These are phyloP conservation scores for Calycopis cecrops DNA, from an alignment of 1,140 invertebrate genomes.

Conservation along the genomic window DNA sequence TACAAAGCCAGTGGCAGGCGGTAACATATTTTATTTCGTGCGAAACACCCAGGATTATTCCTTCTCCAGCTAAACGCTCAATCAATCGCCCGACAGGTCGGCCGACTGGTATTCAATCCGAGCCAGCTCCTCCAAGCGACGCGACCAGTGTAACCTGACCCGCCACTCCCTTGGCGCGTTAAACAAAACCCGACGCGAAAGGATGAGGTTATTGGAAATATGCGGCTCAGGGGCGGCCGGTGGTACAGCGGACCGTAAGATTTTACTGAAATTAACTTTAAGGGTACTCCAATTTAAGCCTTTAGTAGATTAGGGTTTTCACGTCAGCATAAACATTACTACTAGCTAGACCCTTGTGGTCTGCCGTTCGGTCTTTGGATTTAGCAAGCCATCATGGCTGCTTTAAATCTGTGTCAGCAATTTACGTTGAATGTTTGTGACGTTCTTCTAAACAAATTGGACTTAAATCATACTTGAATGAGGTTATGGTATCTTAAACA, in stretches of 20 bases:
- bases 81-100: slow-evolving; percentile 33
- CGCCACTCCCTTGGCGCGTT: slow-evolving; percentile 24
- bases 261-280: slow-evolving; percentile 68
- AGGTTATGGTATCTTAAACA: too few relatives aligned
- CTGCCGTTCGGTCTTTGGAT: too few relatives aligned
- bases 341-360: slow-evolving; percentile 17
- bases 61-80: slow-evolving; percentile 36
- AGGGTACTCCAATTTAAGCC: slow-evolving; percentile 58
- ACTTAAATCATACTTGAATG: too few relatives aligned
- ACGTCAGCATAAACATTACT: slow-evolving; percentile 41
- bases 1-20: slow-evolving; percentile 33
- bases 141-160: slow-evolving; percentile 37
- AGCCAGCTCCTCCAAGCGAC: slow-evolving; percentile 31
- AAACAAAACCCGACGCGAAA: slow-evolving; percentile 19
- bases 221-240: slow-evolving; percentile 25
- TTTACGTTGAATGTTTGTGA: too few relatives aligned
- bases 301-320: slow-evolving; percentile 52
- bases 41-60: slow-evolving; percentile 47
- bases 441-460: too few relatives aligned
- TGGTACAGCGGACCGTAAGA: slow-evolving; percentile 38
- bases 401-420: too few relatives aligned
- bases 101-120: slow-evolving; percentile 23
- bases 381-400: too few relatives aligned
- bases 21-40: slow-evolving; percentile 62
- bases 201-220: slow-evolving; percentile 26